Conservation (phyloP, 2,113 vertebrate species). For the Delphinus delphis region DNA sequence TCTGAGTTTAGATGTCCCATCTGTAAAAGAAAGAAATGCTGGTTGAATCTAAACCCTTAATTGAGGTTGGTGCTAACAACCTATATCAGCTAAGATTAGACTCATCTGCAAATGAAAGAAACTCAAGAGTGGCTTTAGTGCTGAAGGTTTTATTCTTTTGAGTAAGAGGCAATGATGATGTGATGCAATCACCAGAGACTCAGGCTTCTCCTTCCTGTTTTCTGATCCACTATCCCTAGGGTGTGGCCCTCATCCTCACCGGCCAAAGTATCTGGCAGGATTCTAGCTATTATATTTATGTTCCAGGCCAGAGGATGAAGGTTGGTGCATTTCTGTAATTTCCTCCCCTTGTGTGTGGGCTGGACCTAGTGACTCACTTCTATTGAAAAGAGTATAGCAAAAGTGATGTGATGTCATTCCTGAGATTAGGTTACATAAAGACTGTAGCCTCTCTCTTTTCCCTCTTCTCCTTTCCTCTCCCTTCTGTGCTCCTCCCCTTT, state of each 20-base stretch:
- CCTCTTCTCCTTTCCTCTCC: background rate
- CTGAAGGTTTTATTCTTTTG: background rate
- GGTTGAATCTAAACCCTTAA: background rate
- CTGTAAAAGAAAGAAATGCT: background rate
- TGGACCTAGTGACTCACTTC: background rate
- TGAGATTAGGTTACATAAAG: background rate
- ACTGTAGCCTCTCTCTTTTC: background rate
- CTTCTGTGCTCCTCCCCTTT: background rate
- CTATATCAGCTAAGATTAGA: background rate
- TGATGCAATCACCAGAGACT: background rate
- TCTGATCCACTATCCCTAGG: background rate
- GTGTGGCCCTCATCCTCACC: background rate
- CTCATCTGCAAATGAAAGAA: background rate
- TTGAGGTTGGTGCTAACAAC: background rate
- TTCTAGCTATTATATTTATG: background rate
- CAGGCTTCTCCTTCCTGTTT: background rate
- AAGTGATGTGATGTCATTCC: background rate
- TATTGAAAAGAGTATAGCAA: background rate
- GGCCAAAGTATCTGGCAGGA: background rate
- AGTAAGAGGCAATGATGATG: background rate
- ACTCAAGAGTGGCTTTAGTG: background rate
- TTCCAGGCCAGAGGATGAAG: background rate
- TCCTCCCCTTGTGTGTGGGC: background rate
- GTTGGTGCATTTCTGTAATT: background rate
- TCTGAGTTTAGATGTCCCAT: background rate